Percentiles rank a stretch among this genome's conserved stretches.
Conservation (phyloP, 2,888 invertebrate species). For the Mesochorus sp. region DNA sequence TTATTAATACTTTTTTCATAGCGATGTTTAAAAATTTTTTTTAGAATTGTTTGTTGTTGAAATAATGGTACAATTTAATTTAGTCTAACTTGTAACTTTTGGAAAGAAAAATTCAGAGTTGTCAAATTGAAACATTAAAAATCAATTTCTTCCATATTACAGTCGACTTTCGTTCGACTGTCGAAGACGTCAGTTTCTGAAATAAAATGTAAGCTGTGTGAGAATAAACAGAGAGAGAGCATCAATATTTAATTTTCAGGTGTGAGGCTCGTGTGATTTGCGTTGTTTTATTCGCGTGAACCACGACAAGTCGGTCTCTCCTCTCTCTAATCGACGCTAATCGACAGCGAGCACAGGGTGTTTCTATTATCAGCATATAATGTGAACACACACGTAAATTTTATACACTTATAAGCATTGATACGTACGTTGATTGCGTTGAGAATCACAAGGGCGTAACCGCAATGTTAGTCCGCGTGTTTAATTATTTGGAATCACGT, state of each 20-base stretch:
- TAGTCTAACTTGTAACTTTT: too few species aligned
- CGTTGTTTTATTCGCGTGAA: constrained; percentile 32
- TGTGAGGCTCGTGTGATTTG: constrained; percentile 21
- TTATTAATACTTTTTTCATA: too few species aligned
- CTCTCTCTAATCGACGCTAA: constrained; percentile 60
- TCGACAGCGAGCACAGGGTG: constrained; percentile 53
- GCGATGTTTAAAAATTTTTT: too few species aligned
- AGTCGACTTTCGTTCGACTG: background rate
- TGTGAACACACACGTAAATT: background rate
- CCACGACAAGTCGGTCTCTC: constrained; percentile 22
- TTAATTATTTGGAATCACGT: background rate
- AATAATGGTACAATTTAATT: too few species aligned
- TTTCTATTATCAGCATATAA: constrained; percentile 25
- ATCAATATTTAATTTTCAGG: constrained; percentile 12
- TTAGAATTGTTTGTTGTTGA: too few species aligned
- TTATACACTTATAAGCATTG: background rate
- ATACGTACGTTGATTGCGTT: background rate
- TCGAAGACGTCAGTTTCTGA: background rate
- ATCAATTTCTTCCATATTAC: too few species aligned
- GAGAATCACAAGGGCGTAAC: background rate
- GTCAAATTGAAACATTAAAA: too few species aligned
- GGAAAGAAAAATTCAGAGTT: too few species aligned
- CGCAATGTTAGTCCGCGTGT: background rate
- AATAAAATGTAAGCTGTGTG: background rate
- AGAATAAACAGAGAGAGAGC: background rate